Evolutionary conservation across 2,113 vertebrate genomes (phyloP), one percentile per base, ranked within the genome.

Genomic region (Pangasianodon hypophthalmus): DNA sequence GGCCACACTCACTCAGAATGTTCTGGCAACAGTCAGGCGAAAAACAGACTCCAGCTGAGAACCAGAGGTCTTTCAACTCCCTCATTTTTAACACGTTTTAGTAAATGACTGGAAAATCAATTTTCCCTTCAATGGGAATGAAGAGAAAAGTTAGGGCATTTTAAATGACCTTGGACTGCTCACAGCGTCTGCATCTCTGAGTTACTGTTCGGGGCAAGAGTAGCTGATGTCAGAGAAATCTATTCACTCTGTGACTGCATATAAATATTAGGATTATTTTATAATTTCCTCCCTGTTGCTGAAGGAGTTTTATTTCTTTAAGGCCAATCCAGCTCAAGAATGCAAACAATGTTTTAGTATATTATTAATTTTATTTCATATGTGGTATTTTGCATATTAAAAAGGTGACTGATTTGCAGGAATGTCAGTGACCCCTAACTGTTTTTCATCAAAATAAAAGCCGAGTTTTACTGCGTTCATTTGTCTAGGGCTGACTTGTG

Each of bases 1-100:
- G 93, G 90, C 96, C 88, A 90, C 83, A 0, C 92, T 96, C 85
- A 96, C 95, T 91, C 94, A 97, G 90, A 93, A 95, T 71, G 92
- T 97, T 80, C 64, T 98, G 84, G 67, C 93, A 60, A 89, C 41
- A 18, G 90, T 96, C 82, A 88, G 32, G 26, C 56, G 87, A 64
- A 84, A 44, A 1, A 37, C 87, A 13, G 3, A 26, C 37, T 77
- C 73, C 2, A 69, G n/a, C 18, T 88, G 41, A 89, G 37, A 52
- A 60, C 11, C 46, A 81, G n/a, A 67, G 24, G 13, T 29, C n/a
- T 50, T 71, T 54, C 71, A 69, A 14, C 50, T 48, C 16, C 37
- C 13, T 50, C 64, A 48, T 69, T 50, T 80, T 88, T 50, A 52
- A 41, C n/a, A 54, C 41, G n/a, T 80, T 83, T 21, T 60, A 58